phyloP scores from a whole-genome alignment of 2,888 invertebrate genomes.

The Lasioglossum lativentre region DNA sequence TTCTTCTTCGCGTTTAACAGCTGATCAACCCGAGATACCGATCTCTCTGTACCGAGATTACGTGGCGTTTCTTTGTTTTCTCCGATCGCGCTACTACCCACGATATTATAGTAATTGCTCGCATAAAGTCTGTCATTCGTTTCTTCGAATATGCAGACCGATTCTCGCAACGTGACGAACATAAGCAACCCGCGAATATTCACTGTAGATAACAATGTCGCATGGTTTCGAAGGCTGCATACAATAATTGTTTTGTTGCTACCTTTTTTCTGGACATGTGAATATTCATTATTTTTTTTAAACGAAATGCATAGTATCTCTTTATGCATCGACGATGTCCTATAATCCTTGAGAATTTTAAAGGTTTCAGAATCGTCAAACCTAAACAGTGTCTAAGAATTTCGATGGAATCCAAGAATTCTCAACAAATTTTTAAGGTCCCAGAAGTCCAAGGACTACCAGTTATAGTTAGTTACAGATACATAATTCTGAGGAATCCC shows the following conservation, averaged over 20 bases:
- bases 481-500: background rate
- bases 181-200: background rate
- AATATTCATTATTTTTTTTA: background rate
- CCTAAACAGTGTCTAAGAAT: background rate
- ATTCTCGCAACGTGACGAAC: background rate
- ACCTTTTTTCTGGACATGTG: background rate
- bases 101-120: background rate
- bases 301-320: too few relatives aligned
- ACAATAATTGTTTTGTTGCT: background rate
- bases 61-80: background rate
- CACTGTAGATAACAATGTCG: background rate
- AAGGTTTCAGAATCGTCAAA: too few relatives aligned
- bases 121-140: background rate
- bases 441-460: background rate
- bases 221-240: background rate
- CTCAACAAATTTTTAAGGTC: background rate
- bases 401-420: background rate
- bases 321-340: too few relatives aligned
- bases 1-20: slow-evolving; percentile 6
- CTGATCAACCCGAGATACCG: background rate
- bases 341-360: too few relatives aligned
- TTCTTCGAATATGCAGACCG: background rate
- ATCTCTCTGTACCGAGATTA: background rate
- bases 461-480: background rate
- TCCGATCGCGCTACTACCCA: background rate